These are phyloP conservation scores for Drosophila teissieri DNA, from an alignment of 1,140 invertebrate species.

Conservation along the genomic window DNA sequence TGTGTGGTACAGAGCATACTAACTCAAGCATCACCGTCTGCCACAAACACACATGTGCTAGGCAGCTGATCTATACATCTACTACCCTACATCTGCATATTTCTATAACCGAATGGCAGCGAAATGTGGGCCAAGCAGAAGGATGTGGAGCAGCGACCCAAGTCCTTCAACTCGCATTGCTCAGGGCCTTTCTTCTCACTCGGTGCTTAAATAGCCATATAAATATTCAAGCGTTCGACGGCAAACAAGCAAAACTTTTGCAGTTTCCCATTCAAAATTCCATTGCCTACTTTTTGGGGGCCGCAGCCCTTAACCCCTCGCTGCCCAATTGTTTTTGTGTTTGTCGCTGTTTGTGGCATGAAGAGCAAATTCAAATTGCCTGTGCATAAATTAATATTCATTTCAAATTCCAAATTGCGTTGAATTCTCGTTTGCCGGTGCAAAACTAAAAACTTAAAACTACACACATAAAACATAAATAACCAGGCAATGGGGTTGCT, in stretches of 20 bases:
- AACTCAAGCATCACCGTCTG: neutral
- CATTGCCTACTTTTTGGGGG: conserved; percentile 51
- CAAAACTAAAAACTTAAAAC: conserved; percentile 2
- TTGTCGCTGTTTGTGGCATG: conserved; percentile 11
- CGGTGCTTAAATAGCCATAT: conserved; percentile 50
- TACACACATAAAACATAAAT: conserved; percentile 30
- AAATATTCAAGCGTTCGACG: conserved; percentile 60
- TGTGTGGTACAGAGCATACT: too few relatives aligned
- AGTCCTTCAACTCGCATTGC: conserved; percentile 29
- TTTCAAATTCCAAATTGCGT: conserved; percentile 65
- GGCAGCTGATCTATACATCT: neutral
- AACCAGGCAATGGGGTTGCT: neutral
- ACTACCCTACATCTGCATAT: neutral
- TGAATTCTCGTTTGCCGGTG: conserved; percentile 41
- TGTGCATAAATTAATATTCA: conserved; percentile 76
- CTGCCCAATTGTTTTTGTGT: conserved; percentile 2
- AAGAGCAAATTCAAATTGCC: conserved; percentile 59
- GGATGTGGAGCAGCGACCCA: conserved; percentile 13
- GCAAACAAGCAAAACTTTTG: conserved; percentile 55
- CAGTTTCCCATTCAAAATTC: conserved; percentile 49
- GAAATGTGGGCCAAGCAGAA: neutral
- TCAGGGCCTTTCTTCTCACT: conserved; percentile 35
- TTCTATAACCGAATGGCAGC: neutral
- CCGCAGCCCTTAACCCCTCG: neutral
- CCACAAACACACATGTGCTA: conserved; percentile 8